Percentiles rank a stretch among this genome's conserved stretches.
phyloP scores from a whole-genome alignment of 2,113 vertebrate species.

The Engystomops pustulosus region DNA sequence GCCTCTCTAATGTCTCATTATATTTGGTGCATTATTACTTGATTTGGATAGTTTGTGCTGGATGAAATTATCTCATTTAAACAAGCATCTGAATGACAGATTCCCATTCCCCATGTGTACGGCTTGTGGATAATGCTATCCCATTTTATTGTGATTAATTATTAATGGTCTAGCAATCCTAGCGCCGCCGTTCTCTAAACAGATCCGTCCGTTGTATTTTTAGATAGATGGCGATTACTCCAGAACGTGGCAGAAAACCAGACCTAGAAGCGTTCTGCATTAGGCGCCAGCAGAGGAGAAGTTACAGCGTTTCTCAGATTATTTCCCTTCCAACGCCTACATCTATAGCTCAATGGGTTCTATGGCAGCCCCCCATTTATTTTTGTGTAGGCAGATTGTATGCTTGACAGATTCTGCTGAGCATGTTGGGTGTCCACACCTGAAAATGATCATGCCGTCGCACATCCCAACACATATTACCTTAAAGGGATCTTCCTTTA shows the following conservation, averaged over 20 bases:
- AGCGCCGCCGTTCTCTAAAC: background rate
- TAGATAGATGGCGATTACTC: background rate
- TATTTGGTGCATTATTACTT: background rate
- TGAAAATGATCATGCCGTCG: constrained; percentile 1
- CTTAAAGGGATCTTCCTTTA: too few species aligned
- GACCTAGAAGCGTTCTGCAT: background rate
- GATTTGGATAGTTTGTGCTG: background rate
- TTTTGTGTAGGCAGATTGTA: constrained; percentile 42
- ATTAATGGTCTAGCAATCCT: constrained; percentile 17
- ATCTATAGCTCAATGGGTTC: constrained; percentile 30
- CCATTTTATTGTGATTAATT: constrained; percentile 16
- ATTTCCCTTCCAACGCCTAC: constrained; percentile 50
- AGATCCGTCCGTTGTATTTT: background rate
- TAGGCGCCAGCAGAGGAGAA: background rate
- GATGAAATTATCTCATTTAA: background rate
- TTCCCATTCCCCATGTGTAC: background rate
- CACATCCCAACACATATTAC: background rate
- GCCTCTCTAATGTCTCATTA: background rate
- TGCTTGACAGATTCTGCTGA: constrained; percentile 33
- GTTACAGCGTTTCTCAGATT: constrained; percentile 33
- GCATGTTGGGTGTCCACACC: constrained; percentile 26
- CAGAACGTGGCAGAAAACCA: background rate
- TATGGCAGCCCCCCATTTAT: constrained; percentile 7
- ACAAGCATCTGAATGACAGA: background rate
- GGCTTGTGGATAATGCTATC: constrained; percentile 1